Percentiles rank a stretch among this genome's conserved stretches.
These are phyloP conservation scores for Erpornis zantholeuca DNA, from an alignment of 2,113 vertebrate genomes.

Conservation along the genomic window DNA sequence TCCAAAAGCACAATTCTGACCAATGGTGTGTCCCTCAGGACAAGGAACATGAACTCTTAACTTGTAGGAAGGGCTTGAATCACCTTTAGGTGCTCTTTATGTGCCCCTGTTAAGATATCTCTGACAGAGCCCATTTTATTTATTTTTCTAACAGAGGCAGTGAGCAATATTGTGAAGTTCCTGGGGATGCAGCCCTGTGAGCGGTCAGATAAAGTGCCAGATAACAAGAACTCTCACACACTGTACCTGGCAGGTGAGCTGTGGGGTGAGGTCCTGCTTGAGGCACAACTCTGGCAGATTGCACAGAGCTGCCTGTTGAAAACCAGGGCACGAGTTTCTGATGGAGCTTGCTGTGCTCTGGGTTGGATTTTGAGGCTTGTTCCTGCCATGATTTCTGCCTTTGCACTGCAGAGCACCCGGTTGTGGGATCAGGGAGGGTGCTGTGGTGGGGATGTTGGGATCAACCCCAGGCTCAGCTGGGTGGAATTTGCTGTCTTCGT, in stretches of 20 bases:
- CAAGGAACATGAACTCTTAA: not conserved
- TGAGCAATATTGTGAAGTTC: constrained; percentile 81
- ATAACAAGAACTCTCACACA: constrained; percentile 80
- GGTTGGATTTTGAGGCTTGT: not conserved
- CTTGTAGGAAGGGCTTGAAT: not conserved
- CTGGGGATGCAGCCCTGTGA: constrained; percentile 85
- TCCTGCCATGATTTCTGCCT: not conserved
- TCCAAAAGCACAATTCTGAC: not conserved
- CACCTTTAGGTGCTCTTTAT: not conserved
- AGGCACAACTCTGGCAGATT: not conserved
- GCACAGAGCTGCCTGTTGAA: not conserved
- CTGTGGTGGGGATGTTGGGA: not conserved
- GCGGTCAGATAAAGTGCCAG: constrained; percentile 80
- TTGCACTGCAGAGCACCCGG: not conserved
- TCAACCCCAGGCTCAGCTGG: not conserved
- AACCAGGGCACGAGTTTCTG: not conserved
- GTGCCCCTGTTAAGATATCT: not conserved
- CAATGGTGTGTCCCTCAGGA: not conserved
- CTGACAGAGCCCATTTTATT: not conserved
- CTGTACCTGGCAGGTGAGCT: constrained; percentile 79
- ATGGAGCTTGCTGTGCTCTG: rapidly evolving
- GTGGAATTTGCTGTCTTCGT: not conserved
- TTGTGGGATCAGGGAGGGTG: not conserved
- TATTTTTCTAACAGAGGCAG: constrained; percentile 72
- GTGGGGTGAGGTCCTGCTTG: not conserved